A percentile compares a stretch with the other conserved stretches of the same genome.
phyloP scores from a whole-genome alignment of 2,888 invertebrate genomes.

The Biston stratarius region DNA sequence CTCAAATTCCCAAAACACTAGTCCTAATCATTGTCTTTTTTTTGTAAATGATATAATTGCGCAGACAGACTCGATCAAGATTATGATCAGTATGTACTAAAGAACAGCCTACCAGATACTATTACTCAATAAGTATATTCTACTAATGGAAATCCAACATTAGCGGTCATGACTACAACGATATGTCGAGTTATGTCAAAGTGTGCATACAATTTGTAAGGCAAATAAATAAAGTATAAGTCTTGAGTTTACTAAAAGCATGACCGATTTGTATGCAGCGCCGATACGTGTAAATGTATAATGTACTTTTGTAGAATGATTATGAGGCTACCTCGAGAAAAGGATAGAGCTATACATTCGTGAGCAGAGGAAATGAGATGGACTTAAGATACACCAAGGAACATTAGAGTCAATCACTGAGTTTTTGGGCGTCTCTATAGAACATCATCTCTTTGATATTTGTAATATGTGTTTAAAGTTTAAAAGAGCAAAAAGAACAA shows the following conservation, averaged over 20 bases:
- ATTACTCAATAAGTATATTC: slow-evolving; percentile 42
- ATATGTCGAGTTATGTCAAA: slow-evolving; percentile 49
- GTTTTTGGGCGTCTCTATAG: too few species aligned
- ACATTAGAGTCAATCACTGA: too few species aligned
- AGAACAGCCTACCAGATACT: slow-evolving; percentile 13
- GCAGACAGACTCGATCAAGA: slow-evolving; percentile 13
- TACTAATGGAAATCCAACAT: slow-evolving; percentile 47
- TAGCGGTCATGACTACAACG: slow-evolving; percentile 37
- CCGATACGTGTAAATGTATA: slow-evolving; percentile 67
- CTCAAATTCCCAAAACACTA: background rate
- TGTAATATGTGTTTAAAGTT: too few species aligned
- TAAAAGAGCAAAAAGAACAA: too few species aligned
- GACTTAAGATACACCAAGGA: too few species aligned
- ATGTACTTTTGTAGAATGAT: slow-evolving; percentile 62
- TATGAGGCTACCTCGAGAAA: slow-evolving; percentile 20
- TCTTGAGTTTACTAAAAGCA: slow-evolving; percentile 56
- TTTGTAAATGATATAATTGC: slow-evolving; percentile 6
- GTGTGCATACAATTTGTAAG: slow-evolving; percentile 49
- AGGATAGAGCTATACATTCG: too few species aligned
- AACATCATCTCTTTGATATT: too few species aligned
- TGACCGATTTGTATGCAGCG: slow-evolving; percentile 72
- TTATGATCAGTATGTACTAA: slow-evolving; percentile 11
- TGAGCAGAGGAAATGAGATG: too few species aligned
- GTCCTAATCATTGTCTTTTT: slow-evolving; percentile 3
- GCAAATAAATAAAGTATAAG: slow-evolving; percentile 49